Conservation (phyloP, 2,113 vertebrate genomes). For the Aldabrachelys gigantea region DNA sequence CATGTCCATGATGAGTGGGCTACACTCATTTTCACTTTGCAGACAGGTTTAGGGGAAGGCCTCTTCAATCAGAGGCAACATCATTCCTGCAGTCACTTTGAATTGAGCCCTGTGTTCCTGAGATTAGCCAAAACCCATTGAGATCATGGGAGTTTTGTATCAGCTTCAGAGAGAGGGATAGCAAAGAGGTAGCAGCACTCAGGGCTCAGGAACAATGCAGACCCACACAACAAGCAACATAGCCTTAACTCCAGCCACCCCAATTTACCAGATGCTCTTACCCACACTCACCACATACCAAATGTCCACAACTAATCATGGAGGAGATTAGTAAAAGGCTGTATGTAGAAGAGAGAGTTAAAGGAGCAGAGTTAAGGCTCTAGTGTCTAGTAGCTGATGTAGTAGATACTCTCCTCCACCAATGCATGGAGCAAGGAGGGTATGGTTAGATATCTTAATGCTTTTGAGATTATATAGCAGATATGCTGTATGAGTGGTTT, state of each 20-base stretch:
- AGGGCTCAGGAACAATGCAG: background rate
- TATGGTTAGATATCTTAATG: background rate
- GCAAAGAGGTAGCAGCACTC: background rate
- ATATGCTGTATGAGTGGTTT: background rate
- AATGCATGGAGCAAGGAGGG: background rate
- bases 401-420: fast-evolving
- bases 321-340: background rate
- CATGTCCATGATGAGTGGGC: background rate
- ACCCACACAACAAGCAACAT: background rate
- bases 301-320: background rate
- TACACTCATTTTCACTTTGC: background rate
- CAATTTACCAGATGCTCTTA: background rate
- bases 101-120: background rate
- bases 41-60: background rate
- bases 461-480: background rate
- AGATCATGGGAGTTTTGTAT: background rate
- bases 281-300: background rate
- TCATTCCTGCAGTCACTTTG: background rate
- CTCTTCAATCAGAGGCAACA: background rate
- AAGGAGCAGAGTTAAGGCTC: background rate
- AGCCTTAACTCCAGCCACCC: background rate
- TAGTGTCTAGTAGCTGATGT: background rate
- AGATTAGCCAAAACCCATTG: background rate
- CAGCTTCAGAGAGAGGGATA: background rate
- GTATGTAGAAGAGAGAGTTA: fast-evolving